Base-by-base conservation (phyloP, 1,140 invertebrate genomes). In the Orchesella cincta region DNA sequence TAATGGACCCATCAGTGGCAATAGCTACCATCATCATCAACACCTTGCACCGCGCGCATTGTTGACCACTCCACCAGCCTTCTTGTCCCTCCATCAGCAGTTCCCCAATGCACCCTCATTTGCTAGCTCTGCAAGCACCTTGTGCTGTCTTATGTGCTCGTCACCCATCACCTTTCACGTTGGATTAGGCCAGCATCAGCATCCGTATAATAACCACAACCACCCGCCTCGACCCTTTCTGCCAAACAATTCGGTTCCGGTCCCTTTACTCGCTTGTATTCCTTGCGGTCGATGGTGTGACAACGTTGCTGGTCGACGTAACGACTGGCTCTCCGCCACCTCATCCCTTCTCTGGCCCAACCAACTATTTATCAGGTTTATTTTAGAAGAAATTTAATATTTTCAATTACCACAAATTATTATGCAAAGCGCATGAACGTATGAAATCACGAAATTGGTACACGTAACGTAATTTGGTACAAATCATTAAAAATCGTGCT, bases 101-200 rank as follows among this genome's bases (percentile, higher is more conserved):
- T 29, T n/a, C 29, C 39, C 20, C 8, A 34, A 31, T 46, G 46
- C 36, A 3, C 39, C 73, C 3, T 3, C 36, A 33, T 74, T 51
- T 74, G 52, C 31, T 74, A 51, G 1, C 54, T 28, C 73, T 29
- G 31, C 73, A 8, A 36, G 78, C n/a, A 76, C 78, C 26, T 74
- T 81, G 16, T 67, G 79, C 14, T 81, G 80, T 80, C 77, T 81
- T 64, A 67, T 79, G 73, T 81, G 80, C 73, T 79, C 78, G 31
- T 62, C 78, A 23, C 78, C 78, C 23, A 52, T 81, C 33, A 78
- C 79, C 46, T 54, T 77, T 71, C 76, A 80, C 62, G 73, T 76
- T 46, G 36, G 33, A 39, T 46, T 36, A 28, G 34, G 8, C 71
- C 71, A 36, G 5, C 39, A 36, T 71, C 67, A 36, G 12, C 29